Conservation (phyloP, 2,888 invertebrate species). For the Hemithea aestivaria region DNA sequence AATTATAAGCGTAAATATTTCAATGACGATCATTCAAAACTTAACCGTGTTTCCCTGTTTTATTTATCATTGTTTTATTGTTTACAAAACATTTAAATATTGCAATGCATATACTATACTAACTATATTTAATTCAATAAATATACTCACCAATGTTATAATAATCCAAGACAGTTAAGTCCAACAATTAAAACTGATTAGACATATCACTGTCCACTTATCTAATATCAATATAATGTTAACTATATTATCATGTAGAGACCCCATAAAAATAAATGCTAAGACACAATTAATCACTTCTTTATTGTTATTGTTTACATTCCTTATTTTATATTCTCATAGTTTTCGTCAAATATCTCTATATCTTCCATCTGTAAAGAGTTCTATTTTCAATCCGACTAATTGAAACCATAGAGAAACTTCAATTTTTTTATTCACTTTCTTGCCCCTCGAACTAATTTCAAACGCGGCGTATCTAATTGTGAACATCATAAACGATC, state of each 20-base stretch:
- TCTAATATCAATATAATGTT: not conserved
- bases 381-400: slow-evolving; percentile 11
- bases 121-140: slow-evolving; percentile 1
- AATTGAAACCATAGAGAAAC: slow-evolving; percentile 9
- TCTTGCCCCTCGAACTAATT: slow-evolving; percentile 61
- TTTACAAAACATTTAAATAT: too few relatives aligned
- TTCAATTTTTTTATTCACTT: slow-evolving; percentile 60
- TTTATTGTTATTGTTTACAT: slow-evolving; percentile 29
- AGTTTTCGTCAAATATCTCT: slow-evolving; percentile 23
- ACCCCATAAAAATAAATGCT: slow-evolving; percentile 19
- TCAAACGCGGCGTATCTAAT: slow-evolving; percentile 67
- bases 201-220: slow-evolving; percentile 5
- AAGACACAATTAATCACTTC: slow-evolving; percentile 24
- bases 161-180: not conserved
- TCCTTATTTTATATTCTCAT: slow-evolving; percentile 18
- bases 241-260: not conserved
- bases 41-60: too few relatives aligned
- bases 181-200: not conserved
- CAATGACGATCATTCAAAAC: too few relatives aligned
- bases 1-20: too few relatives aligned
- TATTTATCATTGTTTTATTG: too few relatives aligned
- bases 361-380: slow-evolving; percentile 7
- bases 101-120: too few relatives aligned
- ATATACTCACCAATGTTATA: too few relatives aligned
- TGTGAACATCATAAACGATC: slow-evolving; percentile 67